Percentiles rank a stretch among this genome's conserved stretches.
phyloP scores from a whole-genome alignment of 2,113 vertebrate species.

The Brachyistius frenatus region DNA sequence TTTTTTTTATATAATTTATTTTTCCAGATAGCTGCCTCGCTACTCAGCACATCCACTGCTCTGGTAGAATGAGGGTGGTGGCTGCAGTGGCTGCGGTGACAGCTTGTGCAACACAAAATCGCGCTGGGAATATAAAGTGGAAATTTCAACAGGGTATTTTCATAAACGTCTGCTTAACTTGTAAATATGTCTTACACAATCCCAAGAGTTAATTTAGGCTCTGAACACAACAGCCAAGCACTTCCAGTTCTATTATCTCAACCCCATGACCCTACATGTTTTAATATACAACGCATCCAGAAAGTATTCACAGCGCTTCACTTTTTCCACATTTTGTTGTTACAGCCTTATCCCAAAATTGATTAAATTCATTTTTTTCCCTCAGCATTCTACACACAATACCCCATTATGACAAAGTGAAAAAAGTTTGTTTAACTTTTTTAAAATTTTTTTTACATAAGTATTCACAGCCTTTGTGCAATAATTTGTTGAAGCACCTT shows the following conservation, averaged over 20 bases:
- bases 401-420: too few relatives aligned
- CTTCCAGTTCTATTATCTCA: background rate
- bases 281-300: too few relatives aligned
- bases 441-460: too few relatives aligned
- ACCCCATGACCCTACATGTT: background rate
- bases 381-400: too few relatives aligned
- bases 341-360: too few relatives aligned
- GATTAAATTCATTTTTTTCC: too few relatives aligned
- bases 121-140: conserved; percentile 40
- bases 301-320: too few relatives aligned
- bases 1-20: background rate
- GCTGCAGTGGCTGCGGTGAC: background rate
- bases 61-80: background rate
- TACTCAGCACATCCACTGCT: conserved; percentile 11
- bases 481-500: too few relatives aligned
- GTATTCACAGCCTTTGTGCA: too few relatives aligned
- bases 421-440: too few relatives aligned
- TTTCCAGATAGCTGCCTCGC: conserved; percentile 19
- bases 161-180: conserved; percentile 58
- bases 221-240: background rate
- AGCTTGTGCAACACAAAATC: conserved; percentile 47
- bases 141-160: conserved; percentile 69
- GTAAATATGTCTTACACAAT: conserved; percentile 45
- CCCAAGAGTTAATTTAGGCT: background rate
- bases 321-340: too few relatives aligned